Percentiles rank a stretch among this genome's conserved stretches.
Conservation (phyloP, 2,113 vertebrate genomes). For the Mus musculus region DNA sequence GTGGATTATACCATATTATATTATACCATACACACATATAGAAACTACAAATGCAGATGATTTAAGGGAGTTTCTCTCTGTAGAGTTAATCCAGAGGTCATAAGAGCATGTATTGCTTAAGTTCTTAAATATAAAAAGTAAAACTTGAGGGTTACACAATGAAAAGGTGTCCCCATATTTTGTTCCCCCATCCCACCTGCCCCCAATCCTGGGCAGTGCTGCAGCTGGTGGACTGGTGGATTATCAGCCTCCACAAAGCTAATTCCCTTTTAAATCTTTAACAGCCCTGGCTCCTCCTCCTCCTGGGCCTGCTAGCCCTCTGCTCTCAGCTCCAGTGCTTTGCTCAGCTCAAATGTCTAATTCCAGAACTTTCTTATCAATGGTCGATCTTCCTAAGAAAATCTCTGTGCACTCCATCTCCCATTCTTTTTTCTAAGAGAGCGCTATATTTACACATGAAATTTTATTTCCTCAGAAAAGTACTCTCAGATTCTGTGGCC, state of each 20-base stretch:
- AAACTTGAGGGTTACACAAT: neutral
- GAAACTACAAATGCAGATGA: neutral
- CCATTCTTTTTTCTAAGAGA: neutral
- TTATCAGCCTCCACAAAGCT: slow-evolving; percentile 13
- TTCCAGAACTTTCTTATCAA: neutral
- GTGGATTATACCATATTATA: no score
- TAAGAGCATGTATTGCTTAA: neutral
- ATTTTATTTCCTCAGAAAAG: slow-evolving; percentile 45
- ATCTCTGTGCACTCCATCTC: neutral
- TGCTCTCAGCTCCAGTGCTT: neutral
- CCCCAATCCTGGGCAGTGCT: neutral
- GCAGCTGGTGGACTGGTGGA: neutral
- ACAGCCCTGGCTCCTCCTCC: neutral
- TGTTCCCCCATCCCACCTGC: neutral
- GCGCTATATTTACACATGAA: slow-evolving; percentile 6
- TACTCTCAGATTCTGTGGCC: neutral
- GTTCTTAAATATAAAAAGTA: neutral
- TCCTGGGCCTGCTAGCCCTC: neutral
- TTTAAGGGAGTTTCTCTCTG: neutral
- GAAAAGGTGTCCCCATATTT: neutral
- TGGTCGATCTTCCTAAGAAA: slow-evolving; percentile 2
- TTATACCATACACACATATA: neutral
- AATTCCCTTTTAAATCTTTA: neutral
- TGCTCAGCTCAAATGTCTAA: neutral
- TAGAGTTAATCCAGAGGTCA: neutral